These are phyloP conservation scores for Nematostella vectensis DNA, from an alignment of 92 coral and sea anemone species.

Conservation along the genomic window DNA sequence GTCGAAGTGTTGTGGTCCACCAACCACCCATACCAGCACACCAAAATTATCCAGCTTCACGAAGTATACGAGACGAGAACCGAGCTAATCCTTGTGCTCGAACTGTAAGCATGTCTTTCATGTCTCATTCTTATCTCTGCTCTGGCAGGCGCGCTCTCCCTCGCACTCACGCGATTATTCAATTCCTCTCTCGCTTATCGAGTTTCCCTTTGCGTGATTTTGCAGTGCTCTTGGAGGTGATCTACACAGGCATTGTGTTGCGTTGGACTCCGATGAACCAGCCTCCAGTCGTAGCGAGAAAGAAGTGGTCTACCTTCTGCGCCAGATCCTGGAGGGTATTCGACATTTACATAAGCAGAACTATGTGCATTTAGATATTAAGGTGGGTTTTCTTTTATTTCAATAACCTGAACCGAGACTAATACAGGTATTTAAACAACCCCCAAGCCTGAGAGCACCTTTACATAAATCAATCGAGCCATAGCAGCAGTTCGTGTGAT, in stretches of 20 bases:
- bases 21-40: slow-evolving; percentile 64
- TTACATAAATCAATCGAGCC: too few species aligned
- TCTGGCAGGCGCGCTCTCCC: too few species aligned
- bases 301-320: slow-evolving; percentile 71
- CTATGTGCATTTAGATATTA: slow-evolving; percentile 68
- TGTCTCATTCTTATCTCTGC: neutral
- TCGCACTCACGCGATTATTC: neutral
- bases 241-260: slow-evolving; percentile 82
- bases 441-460: too few species aligned
- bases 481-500: too few species aligned
- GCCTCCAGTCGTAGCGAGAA: slow-evolving; percentile 80
- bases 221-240: slow-evolving; percentile 89
- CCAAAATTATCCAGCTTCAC: slow-evolving; percentile 63
- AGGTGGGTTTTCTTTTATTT: slow-evolving; percentile 66
- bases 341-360: slow-evolving; percentile 70
- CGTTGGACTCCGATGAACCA: slow-evolving; percentile 75
- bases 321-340: slow-evolving; percentile 82
- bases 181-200: slow-evolving; percentile 12
- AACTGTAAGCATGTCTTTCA: slow-evolving; percentile 74
- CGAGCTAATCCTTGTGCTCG: slow-evolving; percentile 66
- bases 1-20: slow-evolving; percentile 71
- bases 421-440: too few species aligned
- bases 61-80: slow-evolving; percentile 81
- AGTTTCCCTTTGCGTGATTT: slow-evolving; percentile 15
- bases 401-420: neutral